Evolutionary conservation across 2,888 invertebrate genomes (phyloP).

Genomic region (Balanococcus diminutus): DNA sequence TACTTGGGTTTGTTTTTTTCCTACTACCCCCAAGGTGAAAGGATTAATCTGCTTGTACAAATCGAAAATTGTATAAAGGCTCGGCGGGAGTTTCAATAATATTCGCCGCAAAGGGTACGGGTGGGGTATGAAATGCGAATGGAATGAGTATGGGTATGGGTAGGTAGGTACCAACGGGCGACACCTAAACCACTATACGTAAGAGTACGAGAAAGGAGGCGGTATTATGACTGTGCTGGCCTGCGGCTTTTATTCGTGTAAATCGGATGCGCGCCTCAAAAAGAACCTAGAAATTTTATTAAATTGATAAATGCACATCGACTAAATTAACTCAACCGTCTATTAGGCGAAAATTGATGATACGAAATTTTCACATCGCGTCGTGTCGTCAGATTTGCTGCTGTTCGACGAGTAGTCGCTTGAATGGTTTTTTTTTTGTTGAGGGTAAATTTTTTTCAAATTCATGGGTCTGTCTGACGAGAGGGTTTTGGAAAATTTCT

Average conservation of each 20-base stretch:
- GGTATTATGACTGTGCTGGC: background rate
- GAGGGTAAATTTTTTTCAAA: too few species aligned
- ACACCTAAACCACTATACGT: background rate
- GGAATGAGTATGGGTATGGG: too few species aligned
- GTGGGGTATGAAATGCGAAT: too few species aligned
- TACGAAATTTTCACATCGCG: too few species aligned
- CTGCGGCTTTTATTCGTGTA: background rate
- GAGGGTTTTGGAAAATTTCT: too few species aligned
- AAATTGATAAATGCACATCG: background rate
- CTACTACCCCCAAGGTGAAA: background rate
- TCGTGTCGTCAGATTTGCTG: too few species aligned
- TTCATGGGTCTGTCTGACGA: too few species aligned
- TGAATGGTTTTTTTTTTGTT: too few species aligned
- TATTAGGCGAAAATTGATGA: background rate
- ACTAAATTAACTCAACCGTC: background rate
- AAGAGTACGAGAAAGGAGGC: background rate
- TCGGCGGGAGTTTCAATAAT: background rate
- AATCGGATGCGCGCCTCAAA: background rate
- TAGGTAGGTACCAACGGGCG: background rate
- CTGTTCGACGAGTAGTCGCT: too few species aligned
- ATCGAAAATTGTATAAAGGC: conserved; percentile 31
- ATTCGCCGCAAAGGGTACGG: background rate
- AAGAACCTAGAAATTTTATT: background rate
- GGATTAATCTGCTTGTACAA: conserved; percentile 32
- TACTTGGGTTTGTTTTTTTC: conserved; percentile 3